These are phyloP conservation scores for Congeria kusceri DNA, from an alignment of 2,888 invertebrate species.

Conservation along the genomic window DNA sequence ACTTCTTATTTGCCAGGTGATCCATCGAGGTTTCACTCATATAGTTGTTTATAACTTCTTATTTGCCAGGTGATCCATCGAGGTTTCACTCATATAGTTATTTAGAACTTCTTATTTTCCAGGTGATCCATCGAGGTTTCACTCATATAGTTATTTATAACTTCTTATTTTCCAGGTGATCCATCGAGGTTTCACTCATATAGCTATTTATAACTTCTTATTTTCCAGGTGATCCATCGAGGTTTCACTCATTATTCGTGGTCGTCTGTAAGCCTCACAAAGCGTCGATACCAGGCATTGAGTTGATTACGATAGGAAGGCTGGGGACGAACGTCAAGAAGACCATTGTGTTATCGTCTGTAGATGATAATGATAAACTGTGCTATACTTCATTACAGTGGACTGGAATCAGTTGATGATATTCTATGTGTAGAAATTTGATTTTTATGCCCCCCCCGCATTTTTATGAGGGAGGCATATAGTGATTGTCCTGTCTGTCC, in stretches of 20 bases:
- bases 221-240: slow-evolving; percentile 91
- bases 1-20: no score
- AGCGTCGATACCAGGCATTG: slow-evolving; percentile 86
- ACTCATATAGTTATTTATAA: slow-evolving; percentile 87
- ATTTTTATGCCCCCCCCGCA: neutral
- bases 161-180: slow-evolving; percentile 88
- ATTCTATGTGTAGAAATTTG: neutral
- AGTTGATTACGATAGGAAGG: slow-evolving; percentile 90
- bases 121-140: slow-evolving; percentile 93
- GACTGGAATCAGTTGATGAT: slow-evolving; percentile 78
- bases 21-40: neutral
- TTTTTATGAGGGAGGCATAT: no score
- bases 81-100: slow-evolving; percentile 88
- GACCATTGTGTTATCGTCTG: slow-evolving; percentile 89
- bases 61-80: slow-evolving; percentile 91
- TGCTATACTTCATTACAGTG: slow-evolving; percentile 84
- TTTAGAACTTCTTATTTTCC: slow-evolving; percentile 78
- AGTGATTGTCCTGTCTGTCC: no score
- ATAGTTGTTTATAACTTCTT: neutral
- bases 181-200: slow-evolving; percentile 92
- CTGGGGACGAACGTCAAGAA: slow-evolving; percentile 93
- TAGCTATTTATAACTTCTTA: neutral
- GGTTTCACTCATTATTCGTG: slow-evolving; percentile 92
- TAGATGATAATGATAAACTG: slow-evolving; percentile 83
- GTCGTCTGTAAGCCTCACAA: slow-evolving; percentile 88